Base-by-base conservation (phyloP, 2,888 invertebrate genomes). In the Junonia oenone region DNA sequence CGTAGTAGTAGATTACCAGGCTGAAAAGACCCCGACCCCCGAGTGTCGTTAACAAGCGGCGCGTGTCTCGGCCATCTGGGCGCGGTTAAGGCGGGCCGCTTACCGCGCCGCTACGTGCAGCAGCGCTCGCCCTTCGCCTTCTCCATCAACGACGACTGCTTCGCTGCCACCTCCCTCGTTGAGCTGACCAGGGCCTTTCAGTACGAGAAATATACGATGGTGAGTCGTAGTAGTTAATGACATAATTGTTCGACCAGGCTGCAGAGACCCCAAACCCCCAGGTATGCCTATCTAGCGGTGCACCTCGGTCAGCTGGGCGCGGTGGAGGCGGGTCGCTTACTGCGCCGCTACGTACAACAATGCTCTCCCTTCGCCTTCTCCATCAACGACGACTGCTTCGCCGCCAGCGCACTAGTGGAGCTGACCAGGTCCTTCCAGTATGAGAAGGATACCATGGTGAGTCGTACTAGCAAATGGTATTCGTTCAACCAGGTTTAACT, bases 251-350 rank as follows among this genome's bases (percentile, higher is more conserved):
- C n/a, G n/a, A n/a, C n/a, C n/a, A n/a, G n/a, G n/a, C n/a, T n/a
- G n/a, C n/a, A n/a, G n/a, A n/a, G n/a, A n/a, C n/a, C n/a, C n/a
- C n/a, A n/a, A n/a, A n/a, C n/a, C n/a, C n/a, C n/a, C n/a, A n/a
- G n/a, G n/a, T n/a, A n/a, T n/a, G n/a, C n/a, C n/a, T n/a, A n/a
- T n/a, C n/a, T n/a, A n/a, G n/a, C n/a, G n/a, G 95, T 0, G 93
- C 95, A 98, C 70, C 91, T 98, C 11, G 98, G 98, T 0, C 96
- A 96, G 78, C 82, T 98, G 38, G 98, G 98, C 0, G 98, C 98
- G 0, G 94, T 98, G 56, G 98, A 98, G 80, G 97, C 98, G 0
- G 96, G 95, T 93, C 94, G 95, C 65, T 81, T 96, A 52, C 94
- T 95, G 0, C 87, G 94, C 35, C 92, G 92, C 74, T 94, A 92